Conservation (phyloP, 2,888 invertebrate genomes). For the Sceliomorpha sp. region DNA sequence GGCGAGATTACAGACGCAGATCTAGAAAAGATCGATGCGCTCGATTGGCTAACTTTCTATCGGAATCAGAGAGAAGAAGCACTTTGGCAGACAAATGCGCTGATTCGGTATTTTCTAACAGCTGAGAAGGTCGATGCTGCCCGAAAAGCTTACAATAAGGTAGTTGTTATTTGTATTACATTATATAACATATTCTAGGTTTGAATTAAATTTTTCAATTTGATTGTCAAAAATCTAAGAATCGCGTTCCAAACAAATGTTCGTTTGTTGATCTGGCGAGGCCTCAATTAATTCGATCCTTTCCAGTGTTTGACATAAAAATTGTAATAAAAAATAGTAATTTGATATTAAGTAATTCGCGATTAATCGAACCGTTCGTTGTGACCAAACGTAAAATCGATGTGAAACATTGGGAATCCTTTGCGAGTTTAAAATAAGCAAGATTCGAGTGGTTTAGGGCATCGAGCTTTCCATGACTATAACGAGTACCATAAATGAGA, state of each 20-base stretch:
- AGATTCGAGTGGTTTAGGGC: slow-evolving; percentile 71
- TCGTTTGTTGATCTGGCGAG: too few species aligned
- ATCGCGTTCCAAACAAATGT: too few species aligned
- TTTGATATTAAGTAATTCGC: too few species aligned
- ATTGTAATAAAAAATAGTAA: too few species aligned
- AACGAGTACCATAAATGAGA: slow-evolving; percentile 62
- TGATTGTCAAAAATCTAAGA: too few species aligned
- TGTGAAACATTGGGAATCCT: slow-evolving; percentile 11
- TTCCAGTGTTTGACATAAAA: too few species aligned
- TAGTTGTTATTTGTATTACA: too few species aligned
- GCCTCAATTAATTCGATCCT: too few species aligned
- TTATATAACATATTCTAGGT: too few species aligned
- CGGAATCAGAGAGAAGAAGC: slow-evolving; percentile 89
- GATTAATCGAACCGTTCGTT: too few species aligned
- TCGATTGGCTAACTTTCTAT: slow-evolving; percentile 94
- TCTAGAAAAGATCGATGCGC: slow-evolving; percentile 86
- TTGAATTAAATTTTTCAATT: too few species aligned
- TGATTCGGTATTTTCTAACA: slow-evolving; percentile 91
- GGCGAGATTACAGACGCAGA: slow-evolving; percentile 86
- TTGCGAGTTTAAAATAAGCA: slow-evolving; percentile 23
- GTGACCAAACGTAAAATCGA: too few species aligned
- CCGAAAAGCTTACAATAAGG: slow-evolving; percentile 86
- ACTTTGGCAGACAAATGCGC: slow-evolving; percentile 92
- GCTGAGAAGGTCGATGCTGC: slow-evolving; percentile 92
- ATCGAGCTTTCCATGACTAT: slow-evolving; percentile 77